These are phyloP conservation scores for Aix galericulata DNA, from an alignment of 2,113 vertebrate species.

Conservation along the genomic window DNA sequence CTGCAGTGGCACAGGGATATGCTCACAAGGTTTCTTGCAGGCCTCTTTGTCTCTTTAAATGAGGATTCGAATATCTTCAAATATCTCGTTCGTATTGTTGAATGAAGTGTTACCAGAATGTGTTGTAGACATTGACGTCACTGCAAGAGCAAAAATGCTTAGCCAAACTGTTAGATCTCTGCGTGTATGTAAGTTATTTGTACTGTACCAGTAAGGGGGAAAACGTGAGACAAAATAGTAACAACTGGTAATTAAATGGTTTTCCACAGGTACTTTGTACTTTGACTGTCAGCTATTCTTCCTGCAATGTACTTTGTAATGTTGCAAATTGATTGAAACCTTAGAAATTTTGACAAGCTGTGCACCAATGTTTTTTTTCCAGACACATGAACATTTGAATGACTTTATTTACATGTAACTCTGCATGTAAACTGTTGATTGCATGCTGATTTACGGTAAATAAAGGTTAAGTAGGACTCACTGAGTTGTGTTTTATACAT, in stretches of 20 bases:
- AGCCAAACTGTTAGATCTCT: background rate
- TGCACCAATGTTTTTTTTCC: constrained; percentile 19
- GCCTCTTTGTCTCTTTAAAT: background rate
- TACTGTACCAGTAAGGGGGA: background rate
- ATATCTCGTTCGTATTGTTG: background rate
- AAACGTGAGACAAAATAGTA: background rate
- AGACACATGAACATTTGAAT: constrained; percentile 27
- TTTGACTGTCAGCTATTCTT: background rate
- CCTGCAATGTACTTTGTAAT: background rate
- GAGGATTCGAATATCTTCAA: background rate
- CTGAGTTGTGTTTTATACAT: constrained; percentile 26
- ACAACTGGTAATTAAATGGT: background rate
- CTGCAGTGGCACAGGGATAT: background rate
- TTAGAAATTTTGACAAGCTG: background rate
- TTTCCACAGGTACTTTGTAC: background rate
- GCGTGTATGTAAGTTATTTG: background rate
- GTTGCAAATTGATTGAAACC: constrained; percentile 27
- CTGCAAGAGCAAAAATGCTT: background rate
- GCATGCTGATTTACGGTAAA: constrained; percentile 66
- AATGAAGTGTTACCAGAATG: background rate
- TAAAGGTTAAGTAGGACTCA: constrained; percentile 26
- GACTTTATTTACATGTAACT: constrained; percentile 66
- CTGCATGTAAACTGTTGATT: constrained; percentile 33
- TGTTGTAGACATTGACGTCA: background rate
- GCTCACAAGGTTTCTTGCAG: background rate